Base-by-base conservation (phyloP, 2,113 vertebrate species). In the Anguilla japonica region DNA sequence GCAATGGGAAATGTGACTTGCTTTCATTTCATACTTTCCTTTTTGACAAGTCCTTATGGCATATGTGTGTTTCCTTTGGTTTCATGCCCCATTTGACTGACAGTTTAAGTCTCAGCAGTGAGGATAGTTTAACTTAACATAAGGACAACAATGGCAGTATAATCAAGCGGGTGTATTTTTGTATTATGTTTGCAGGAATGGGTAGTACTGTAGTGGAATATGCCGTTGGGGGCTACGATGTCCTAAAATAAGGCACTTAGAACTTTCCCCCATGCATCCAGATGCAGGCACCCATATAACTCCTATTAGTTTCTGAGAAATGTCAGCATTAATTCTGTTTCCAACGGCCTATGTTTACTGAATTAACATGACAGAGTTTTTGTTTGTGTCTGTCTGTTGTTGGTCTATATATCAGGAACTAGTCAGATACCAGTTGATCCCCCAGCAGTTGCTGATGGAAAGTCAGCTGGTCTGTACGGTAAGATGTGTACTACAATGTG, bases 391-490 rank as follows among this genome's bases (percentile, higher is more conserved):
- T 82, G 9, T 34, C 13, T 85, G 5, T 18, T 39, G 29, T 84
- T 63, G 41, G 57, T n/a, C 16, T 26, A 2, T 88, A 29, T 5
- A 84, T 34, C 87, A 95, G 93, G 92, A 87, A 87, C 75, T 18
- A 91, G 89, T 88, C 90, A 91, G 63, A 13, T 80, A 3, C 71
- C 84, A 16, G 88, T 93, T 83, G 89, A 93, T 79, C 88, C 91
- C 34, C 92, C 93, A 83, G 34, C 89, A 0, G 91, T 88, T 71
- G 88, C 91, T 53, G 91, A 91, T 84, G 89, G 87, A 43, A 93
- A 94, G 87, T 53, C 86, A 40, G 85, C 84, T 41, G 57, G 78
- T 81, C 83, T 82, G 60, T 93, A 92, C 39, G 93, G 89, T 89
- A 80, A 46, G 81, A 82, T 82, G 5, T 41, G 8, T 67, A 20